phyloP scores from a whole-genome alignment of 1,140 invertebrate species.

The Plutomurus gul region DNA sequence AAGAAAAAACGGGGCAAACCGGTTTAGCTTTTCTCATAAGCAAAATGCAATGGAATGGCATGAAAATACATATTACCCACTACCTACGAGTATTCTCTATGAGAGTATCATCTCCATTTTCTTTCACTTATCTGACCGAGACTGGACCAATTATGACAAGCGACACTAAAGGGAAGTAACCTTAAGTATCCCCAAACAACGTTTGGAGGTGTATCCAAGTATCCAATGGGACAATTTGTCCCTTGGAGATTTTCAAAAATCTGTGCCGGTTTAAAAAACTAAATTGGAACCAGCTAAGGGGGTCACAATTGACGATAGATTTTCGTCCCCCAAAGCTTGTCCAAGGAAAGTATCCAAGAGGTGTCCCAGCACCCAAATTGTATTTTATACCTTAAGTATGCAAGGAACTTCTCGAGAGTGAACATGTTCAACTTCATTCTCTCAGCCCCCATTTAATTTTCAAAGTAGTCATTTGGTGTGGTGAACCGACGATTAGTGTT shows the following conservation, averaged over 20 bases:
- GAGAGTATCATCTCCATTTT: neutral
- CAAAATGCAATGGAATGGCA: neutral
- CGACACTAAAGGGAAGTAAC: slow-evolving; percentile 22
- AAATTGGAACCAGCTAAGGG: too few relatives aligned
- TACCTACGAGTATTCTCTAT: neutral
- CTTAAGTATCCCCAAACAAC: too few relatives aligned
- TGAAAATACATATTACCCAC: neutral
- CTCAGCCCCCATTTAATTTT: slow-evolving; percentile 36
- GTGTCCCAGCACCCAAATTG: too few relatives aligned
- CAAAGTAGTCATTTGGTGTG: slow-evolving; percentile 35
- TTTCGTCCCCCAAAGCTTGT: too few relatives aligned
- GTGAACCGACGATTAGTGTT: slow-evolving; percentile 25
- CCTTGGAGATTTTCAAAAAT: too few relatives aligned
- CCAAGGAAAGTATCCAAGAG: too few relatives aligned
- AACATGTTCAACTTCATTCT: neutral
- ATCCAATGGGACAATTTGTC: too few relatives aligned
- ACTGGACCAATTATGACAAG: slow-evolving; percentile 38
- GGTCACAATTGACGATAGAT: too few relatives aligned
- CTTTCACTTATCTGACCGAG: neutral
- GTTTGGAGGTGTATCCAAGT: too few relatives aligned
- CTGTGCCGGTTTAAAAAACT: too few relatives aligned
- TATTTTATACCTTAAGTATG: too few relatives aligned
- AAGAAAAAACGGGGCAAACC: slow-evolving; percentile 8
- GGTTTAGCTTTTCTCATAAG: slow-evolving; percentile 22
- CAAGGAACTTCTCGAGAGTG: neutral